Percentiles rank a stretch among this genome's conserved stretches.
Conservation (phyloP, 92 coral and sea anemone genomes). For the Isaurus tuberculatus region DNA sequence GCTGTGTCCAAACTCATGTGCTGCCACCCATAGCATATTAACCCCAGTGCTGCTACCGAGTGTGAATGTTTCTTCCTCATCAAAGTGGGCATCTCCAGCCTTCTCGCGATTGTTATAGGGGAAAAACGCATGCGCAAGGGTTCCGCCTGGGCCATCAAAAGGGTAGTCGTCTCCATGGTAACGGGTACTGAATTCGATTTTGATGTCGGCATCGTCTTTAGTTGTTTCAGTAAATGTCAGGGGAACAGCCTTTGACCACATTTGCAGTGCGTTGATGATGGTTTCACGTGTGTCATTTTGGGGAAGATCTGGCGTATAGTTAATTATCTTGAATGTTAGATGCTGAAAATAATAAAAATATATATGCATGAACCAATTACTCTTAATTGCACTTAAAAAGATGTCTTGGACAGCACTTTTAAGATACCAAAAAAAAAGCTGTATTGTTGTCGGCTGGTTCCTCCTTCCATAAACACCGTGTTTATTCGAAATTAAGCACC, state of each 20-base stretch:
- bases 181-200: constrained; percentile 40
- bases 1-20: constrained; percentile 95
- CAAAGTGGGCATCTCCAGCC: constrained; percentile 93
- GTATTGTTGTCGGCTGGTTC: no score
- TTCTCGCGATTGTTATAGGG: constrained; percentile 73
- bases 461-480: no score
- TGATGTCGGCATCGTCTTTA: constrained; percentile 51
- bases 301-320: constrained; percentile 66
- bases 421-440: no score
- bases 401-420: not conserved
- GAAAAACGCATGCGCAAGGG: constrained; percentile 83
- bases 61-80: constrained; percentile 85
- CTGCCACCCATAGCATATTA: constrained; percentile 90
- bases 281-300: constrained; percentile 58
- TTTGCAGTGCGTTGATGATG: constrained; percentile 55
- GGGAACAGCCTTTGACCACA: constrained; percentile 63
- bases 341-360: constrained; percentile 32
- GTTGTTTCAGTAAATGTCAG: constrained; percentile 60
- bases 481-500: no score
- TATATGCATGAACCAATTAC: not conserved
- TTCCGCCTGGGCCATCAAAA: constrained; percentile 78
- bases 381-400: not conserved
- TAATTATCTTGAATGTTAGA: constrained; percentile 70
- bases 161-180: constrained; percentile 58
- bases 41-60: constrained; percentile 62